These are phyloP conservation scores for Helicoverpa zea DNA, from an alignment of 1,140 invertebrate genomes.

Conservation along the genomic window DNA sequence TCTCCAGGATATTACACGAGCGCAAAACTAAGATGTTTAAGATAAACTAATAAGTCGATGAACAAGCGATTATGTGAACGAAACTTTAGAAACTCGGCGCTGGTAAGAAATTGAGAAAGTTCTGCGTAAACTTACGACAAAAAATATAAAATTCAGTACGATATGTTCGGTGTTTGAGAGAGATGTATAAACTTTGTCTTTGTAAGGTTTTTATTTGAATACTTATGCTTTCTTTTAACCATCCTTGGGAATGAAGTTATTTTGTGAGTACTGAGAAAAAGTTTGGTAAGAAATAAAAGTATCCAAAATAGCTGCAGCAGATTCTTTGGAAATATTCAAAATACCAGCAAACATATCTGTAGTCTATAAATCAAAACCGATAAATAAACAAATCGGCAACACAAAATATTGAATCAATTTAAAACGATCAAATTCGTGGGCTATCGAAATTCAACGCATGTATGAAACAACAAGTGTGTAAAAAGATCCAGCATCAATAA, in stretches of 20 bases:
- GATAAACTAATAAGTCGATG: conserved; percentile 42
- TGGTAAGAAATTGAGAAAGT: conserved; percentile 32
- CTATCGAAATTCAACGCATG: conserved; percentile 23
- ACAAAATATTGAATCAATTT: neutral
- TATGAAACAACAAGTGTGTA: conserved; percentile 26
- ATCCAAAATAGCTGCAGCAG: too few species aligned
- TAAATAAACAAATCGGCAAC: neutral
- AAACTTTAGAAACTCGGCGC: neutral
- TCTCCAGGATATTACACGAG: conserved; percentile 6
- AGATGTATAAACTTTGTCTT: neutral
- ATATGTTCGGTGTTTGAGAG: neutral
- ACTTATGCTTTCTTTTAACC: neutral
- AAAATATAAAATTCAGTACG: neutral
- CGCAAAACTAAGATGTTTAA: conserved; percentile 31
- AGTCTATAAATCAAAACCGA: too few species aligned
- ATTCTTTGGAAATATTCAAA: too few species aligned
- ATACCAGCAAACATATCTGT: too few species aligned
- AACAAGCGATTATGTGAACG: conserved; percentile 16
- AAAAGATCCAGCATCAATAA: conserved; percentile 23
- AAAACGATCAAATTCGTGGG: neutral
- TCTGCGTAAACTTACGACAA: neutral
- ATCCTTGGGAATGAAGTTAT: too few species aligned
- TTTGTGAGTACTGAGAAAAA: too few species aligned
- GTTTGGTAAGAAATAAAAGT: too few species aligned
- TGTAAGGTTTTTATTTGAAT: neutral